These are phyloP conservation scores for Apodemus speciosus DNA, from an alignment of 2,113 vertebrate species.

Conservation along the genomic window DNA sequence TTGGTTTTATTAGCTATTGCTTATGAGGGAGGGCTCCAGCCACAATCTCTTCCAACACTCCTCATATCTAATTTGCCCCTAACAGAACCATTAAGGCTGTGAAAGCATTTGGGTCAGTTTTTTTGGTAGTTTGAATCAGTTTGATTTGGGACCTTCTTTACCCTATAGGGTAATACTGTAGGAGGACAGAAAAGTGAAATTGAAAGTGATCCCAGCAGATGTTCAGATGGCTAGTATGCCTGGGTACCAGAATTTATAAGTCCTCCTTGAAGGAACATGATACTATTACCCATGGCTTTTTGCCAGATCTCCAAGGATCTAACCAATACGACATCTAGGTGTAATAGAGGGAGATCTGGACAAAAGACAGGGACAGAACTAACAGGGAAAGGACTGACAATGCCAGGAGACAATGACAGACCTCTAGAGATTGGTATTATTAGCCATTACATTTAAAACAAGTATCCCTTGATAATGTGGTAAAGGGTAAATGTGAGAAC, in stretches of 20 bases:
- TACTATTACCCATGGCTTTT: neutral
- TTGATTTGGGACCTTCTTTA: neutral
- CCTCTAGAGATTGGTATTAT: neutral
- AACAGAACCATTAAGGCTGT: neutral
- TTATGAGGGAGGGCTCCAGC: neutral
- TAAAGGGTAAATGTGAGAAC: slow-evolving; percentile 13
- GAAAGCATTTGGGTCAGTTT: neutral
- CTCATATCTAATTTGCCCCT: neutral
- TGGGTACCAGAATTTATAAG: neutral
- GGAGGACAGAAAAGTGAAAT: neutral
- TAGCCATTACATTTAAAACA: neutral
- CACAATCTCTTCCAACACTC: neutral
- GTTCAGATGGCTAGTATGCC: neutral
- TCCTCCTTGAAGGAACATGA: neutral
- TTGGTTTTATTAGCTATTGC: neutral
- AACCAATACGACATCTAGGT: neutral
- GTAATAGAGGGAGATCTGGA: slow-evolving; percentile 14
- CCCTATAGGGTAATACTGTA: neutral
- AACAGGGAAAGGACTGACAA: neutral
- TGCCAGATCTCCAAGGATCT: slow-evolving; percentile 6
- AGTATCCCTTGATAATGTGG: slow-evolving; percentile 17
- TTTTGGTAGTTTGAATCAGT: neutral
- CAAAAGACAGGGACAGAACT: slow-evolving; percentile 24
- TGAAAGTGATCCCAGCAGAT: neutral
- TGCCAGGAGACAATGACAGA: neutral